A percentile compares a stretch with the other conserved stretches of the same genome.
Conservation (phyloP, 2,797 vertebrate species). For the Fistularia tabacaria region DNA sequence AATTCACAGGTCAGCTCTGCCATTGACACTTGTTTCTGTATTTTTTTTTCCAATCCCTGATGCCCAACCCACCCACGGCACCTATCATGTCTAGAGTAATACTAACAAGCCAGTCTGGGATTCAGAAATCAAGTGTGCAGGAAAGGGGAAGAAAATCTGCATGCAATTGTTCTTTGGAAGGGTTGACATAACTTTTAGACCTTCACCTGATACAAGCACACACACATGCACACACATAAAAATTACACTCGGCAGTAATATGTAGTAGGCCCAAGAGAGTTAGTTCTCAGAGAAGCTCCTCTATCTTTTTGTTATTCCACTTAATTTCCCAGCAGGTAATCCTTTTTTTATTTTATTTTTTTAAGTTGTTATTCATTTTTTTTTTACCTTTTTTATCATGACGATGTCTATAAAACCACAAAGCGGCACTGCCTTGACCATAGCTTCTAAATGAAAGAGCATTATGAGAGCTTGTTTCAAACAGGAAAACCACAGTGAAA, state of each 20-base stretch:
- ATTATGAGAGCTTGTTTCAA: conserved; percentile 11
- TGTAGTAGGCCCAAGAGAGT: conserved; percentile 17
- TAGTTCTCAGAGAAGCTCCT: conserved; percentile 19
- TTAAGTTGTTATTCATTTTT: no score
- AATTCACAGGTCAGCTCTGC: conserved; percentile 35
- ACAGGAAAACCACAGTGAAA: conserved; percentile 18
- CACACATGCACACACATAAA: conserved; percentile 13
- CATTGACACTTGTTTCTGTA: conserved; percentile 23
- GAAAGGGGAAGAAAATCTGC: conserved; percentile 44
- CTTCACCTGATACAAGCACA: conserved; percentile 9
- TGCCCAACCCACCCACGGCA: no score
- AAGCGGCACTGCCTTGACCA: conserved; percentile 14
- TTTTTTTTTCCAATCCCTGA: conserved; percentile 2
- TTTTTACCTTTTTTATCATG: conserved; percentile 3
- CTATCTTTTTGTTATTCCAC: conserved; percentile 21
- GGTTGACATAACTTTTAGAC: conserved; percentile 36
- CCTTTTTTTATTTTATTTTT: conserved; percentile 26
- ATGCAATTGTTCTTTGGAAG: conserved; percentile 53
- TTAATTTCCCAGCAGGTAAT: not conserved
- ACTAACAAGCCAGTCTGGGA: conserved; percentile 26
- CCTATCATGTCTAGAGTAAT: conserved; percentile 27
- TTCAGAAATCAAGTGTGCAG: conserved; percentile 29
- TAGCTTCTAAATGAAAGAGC: conserved; percentile 20
- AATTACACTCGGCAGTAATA: conserved; percentile 10
- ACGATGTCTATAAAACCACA: conserved; percentile 5